These are phyloP conservation scores for Echinometra lucunter DNA, from an alignment of 53 echinoderm and acorn worm species.

Conservation along the genomic window DNA sequence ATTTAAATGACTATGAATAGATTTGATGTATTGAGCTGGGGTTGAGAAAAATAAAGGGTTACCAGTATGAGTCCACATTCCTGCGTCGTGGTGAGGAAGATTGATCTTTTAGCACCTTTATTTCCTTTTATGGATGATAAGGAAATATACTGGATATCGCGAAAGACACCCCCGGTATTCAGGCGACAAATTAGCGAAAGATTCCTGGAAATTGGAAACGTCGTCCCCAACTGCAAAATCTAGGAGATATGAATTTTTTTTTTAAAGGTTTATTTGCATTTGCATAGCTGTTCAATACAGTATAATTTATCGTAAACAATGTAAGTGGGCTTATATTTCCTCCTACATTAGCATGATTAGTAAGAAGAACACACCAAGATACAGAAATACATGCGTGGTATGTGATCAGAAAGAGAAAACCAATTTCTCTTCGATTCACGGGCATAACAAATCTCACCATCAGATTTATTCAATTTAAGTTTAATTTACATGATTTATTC, in stretches of 20 bases:
- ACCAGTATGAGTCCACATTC: conserved; percentile 27
- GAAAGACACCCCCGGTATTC: conserved; percentile 16
- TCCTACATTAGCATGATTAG: background rate
- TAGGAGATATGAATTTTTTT: background rate
- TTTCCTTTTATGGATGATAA: conserved; percentile 14
- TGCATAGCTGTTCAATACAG: too few species aligned
- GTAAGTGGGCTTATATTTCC: background rate
- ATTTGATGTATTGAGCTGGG: too few species aligned
- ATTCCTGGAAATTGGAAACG: background rate
- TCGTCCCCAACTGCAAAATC: conserved; percentile 27
- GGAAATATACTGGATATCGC: background rate
- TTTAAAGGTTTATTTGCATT: too few species aligned
- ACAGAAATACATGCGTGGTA: too few species aligned
- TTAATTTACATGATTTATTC: too few species aligned
- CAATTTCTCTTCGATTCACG: too few species aligned
- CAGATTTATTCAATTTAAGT: too few species aligned
- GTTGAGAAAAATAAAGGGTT: background rate
- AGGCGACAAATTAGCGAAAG: conserved; percentile 49
- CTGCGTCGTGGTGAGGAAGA: background rate
- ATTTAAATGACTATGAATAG: too few species aligned
- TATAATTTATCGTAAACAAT: background rate
- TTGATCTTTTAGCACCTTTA: background rate
- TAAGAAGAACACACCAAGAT: background rate
- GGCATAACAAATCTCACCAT: too few species aligned
- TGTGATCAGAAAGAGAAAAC: too few species aligned